phyloP scores from a whole-genome alignment of 2,888 invertebrate species.

The Muscina levida region DNA sequence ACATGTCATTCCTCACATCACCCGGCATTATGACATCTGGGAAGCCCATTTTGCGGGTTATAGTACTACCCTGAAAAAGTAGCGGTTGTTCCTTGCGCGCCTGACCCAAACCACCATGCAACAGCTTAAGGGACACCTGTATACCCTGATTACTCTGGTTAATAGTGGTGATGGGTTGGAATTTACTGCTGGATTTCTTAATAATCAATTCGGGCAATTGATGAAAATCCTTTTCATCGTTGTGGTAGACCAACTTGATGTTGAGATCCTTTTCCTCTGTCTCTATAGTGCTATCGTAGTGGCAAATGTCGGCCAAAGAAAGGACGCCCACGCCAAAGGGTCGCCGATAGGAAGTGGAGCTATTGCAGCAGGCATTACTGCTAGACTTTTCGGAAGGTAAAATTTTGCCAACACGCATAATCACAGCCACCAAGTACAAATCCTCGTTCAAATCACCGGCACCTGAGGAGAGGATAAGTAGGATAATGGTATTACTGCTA shows the following conservation, averaged over 20 bases:
- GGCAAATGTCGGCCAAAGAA: conserved; percentile 86
- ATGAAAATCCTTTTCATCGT: conserved; percentile 94
- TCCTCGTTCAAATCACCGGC: conserved; percentile 91
- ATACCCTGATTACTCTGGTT: conserved; percentile 93
- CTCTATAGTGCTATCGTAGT: conserved; percentile 80
- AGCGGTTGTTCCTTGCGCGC: conserved; percentile 89
- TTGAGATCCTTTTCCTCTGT: conserved; percentile 88
- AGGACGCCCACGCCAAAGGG: conserved; percentile 94
- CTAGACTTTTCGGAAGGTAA: conserved; percentile 80
- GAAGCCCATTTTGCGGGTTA: conserved; percentile 94
- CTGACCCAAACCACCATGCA: conserved; percentile 90
- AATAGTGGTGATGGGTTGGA: conserved; percentile 83
- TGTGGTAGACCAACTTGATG: conserved; percentile 90
- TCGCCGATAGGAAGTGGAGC: conserved; percentile 82
- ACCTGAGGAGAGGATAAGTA: conserved; percentile 79
- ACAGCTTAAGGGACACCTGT: conserved; percentile 88
- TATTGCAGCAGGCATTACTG: conserved; percentile 59
- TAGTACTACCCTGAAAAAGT: conserved; percentile 89
- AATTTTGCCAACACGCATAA: conserved; percentile 93
- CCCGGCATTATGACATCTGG: conserved; percentile 98
- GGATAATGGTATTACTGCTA: no score
- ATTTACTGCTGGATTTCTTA: conserved; percentile 90
- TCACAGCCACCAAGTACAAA: conserved; percentile 93
- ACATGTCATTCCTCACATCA: conserved; percentile 95
- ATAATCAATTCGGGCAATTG: conserved; percentile 94